Evolutionary conservation across 2,888 invertebrate species (phyloP).

Genomic region (Meliscaeva auricollis): DNA sequence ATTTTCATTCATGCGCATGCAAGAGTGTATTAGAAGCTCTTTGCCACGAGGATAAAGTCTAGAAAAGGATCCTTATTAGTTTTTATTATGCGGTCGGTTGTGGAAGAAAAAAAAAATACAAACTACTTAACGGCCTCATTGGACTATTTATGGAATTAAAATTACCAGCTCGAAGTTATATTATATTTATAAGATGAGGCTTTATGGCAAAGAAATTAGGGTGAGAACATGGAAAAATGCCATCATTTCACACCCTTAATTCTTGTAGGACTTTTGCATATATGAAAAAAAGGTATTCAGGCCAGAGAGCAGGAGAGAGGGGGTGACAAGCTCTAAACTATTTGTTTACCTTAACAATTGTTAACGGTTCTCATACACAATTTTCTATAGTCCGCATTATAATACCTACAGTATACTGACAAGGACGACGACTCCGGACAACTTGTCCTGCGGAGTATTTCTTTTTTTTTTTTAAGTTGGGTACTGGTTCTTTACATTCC

Average conservation of each 20-base stretch:
- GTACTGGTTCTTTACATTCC: neutral
- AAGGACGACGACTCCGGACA: neutral
- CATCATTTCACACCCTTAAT: slow-evolving; percentile 30
- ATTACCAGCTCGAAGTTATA: neutral
- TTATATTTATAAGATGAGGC: neutral
- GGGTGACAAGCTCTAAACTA: slow-evolving; percentile 41
- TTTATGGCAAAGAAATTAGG: slow-evolving; percentile 29
- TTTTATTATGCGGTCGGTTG: neutral
- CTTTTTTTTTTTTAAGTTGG: neutral
- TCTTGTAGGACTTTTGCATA: too few species aligned
- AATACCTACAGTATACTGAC: neutral
- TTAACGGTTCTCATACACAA: slow-evolving; percentile 58
- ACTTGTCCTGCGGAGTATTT: slow-evolving; percentile 9
- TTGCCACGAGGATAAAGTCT: neutral
- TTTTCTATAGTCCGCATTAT: slow-evolving; percentile 50
- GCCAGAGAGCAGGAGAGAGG: neutral
- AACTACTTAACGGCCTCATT: slow-evolving; percentile 51
- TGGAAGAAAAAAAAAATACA: neutral
- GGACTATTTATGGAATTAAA: slow-evolving; percentile 63
- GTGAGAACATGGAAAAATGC: slow-evolving; percentile 60
- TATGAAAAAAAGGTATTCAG: too few species aligned
- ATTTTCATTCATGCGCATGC: slow-evolving; percentile 46
- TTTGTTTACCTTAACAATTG: slow-evolving; percentile 52
- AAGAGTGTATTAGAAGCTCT: neutral
- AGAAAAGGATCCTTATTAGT: slow-evolving; percentile 31